Base-by-base conservation (phyloP, 2,888 invertebrate species). In the Hirtodrosophila alboralis region DNA sequence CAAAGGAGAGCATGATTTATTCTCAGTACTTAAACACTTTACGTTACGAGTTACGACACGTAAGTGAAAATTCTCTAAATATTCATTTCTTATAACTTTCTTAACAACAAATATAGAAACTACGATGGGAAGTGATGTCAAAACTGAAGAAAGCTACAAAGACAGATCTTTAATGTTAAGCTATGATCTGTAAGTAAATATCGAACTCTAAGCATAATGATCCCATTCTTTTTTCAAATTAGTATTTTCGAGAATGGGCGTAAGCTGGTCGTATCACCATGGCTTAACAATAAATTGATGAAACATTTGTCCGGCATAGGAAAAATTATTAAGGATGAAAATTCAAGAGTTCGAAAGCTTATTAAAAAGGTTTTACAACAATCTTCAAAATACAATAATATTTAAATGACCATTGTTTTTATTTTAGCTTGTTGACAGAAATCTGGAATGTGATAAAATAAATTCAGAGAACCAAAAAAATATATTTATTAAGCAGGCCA, bases 261-360 rank as follows among this genome's bases (percentile, higher is more conserved):
- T 10, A 40, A 73, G 18, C 75, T 86, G 80, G 63, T 66, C 4
- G 76, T 83, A 40, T 67, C 76, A 8, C 86, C 86, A 9, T 87
- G 86, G 86, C 57, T 87, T 3, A 62, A 65, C n/a, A 62, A 66
- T 33, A 71, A 54, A 4, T 14, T 58, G 8, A 38, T 85, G 3
- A 68, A 62, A 1, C 44, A 60, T 38, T 33, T n/a, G 31, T 12
- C 31, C 2, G 31, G 31, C 4, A 33, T 33, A 4, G 7, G 10
- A 8, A 10, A 37, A 12, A 5, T 9, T 10, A 23, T 33, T 12
- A 13, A 13, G 3, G 13, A 34, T 2, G 34, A 4, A 12, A 16
- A 9, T 13, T n/a, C 6, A 0, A n/a, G 1, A n/a, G 8, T 23
- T 43, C 13, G 26, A 6, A 38, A 27, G 18, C 5, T 10, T 14